Evolutionary conservation across 2,888 invertebrate species (phyloP).

Genomic region (Shargacucullia verbasci): DNA sequence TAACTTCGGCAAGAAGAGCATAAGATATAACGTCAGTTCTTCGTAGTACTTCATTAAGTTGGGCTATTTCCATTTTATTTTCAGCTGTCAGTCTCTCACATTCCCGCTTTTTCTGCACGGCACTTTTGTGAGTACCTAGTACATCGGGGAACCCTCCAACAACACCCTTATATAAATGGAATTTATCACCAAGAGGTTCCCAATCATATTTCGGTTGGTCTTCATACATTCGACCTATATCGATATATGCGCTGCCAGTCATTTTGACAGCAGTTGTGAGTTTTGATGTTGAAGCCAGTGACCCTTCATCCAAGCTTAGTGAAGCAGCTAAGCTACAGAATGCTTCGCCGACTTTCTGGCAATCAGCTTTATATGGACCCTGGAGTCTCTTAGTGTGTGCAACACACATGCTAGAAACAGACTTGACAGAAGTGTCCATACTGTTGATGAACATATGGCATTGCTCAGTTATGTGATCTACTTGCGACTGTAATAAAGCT

Average conservation of each 20-base stretch:
- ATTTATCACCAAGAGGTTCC: constrained; percentile 96
- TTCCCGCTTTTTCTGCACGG: constrained; percentile 96
- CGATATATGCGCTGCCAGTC: constrained; percentile 96
- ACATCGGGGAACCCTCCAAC: constrained; percentile 97
- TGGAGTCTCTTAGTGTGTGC: constrained; percentile 97
- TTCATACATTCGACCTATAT: constrained; percentile 96
- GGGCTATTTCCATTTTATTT: constrained; percentile 94
- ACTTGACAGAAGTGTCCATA: constrained; percentile 96
- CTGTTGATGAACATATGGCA: constrained; percentile 94
- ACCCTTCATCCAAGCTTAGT: constrained; percentile 93
- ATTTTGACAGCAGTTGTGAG: constrained; percentile 94
- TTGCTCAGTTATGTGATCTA: constrained; percentile 95
- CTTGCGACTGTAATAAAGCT: constrained; percentile 91
- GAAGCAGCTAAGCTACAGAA: constrained; percentile 95
- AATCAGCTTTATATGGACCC: constrained; percentile 96
- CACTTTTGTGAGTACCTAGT: constrained; percentile 95
- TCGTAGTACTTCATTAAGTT: constrained; percentile 94
- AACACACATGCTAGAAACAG: constrained; percentile 93
- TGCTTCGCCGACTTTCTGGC: constrained; percentile 96
- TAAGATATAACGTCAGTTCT: constrained; percentile 98
- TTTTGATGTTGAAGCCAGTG: constrained; percentile 90
- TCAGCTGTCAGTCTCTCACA: constrained; percentile 94
- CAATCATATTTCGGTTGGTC: constrained; percentile 97
- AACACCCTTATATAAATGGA: constrained; percentile 98
- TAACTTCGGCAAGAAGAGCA: constrained; percentile 97